Evolutionary conservation across 2,113 vertebrate genomes (phyloP).

Genomic region (Aphyosemion australe): DNA sequence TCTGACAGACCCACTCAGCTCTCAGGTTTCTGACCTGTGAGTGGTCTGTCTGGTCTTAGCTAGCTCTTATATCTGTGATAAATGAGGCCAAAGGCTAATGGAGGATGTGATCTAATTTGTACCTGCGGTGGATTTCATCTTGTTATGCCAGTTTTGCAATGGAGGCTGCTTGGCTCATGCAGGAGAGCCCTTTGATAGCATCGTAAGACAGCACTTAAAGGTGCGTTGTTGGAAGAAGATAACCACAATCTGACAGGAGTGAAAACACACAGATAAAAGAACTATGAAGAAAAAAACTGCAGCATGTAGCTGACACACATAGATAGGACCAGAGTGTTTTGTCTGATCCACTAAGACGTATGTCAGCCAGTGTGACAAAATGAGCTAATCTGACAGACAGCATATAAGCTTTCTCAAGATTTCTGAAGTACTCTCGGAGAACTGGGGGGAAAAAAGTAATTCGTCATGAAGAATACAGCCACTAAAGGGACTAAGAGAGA

Average conservation of each 20-base stretch:
- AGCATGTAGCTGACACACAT: not conserved
- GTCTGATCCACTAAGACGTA: not conserved
- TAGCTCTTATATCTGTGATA: constrained; percentile 49
- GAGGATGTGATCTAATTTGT: constrained; percentile 43
- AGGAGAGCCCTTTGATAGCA: constrained; percentile 22
- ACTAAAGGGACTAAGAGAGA: no score
- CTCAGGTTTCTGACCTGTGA: constrained; percentile 58
- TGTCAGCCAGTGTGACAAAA: not conserved
- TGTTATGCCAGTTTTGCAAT: constrained; percentile 18
- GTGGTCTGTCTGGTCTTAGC: constrained; percentile 47
- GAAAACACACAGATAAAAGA: constrained; percentile 17
- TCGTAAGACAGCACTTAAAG: constrained; percentile 12
- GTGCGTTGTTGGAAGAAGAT: constrained; percentile 21
- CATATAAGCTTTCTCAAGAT: not conserved
- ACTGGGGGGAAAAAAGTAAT: no score
- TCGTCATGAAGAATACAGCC: no score
- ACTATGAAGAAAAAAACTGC: not conserved
- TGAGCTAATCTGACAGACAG: not conserved
- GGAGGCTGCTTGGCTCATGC: constrained; percentile 24
- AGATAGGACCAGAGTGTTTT: not conserved
- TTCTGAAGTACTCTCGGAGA: not conserved
- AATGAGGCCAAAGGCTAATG: constrained; percentile 60
- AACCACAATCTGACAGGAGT: constrained; percentile 16
- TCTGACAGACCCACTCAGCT: constrained; percentile 28
- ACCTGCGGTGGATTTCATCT: constrained; percentile 46